phyloP scores from a whole-genome alignment of 2,113 vertebrate genomes.

The Abramis brama region DNA sequence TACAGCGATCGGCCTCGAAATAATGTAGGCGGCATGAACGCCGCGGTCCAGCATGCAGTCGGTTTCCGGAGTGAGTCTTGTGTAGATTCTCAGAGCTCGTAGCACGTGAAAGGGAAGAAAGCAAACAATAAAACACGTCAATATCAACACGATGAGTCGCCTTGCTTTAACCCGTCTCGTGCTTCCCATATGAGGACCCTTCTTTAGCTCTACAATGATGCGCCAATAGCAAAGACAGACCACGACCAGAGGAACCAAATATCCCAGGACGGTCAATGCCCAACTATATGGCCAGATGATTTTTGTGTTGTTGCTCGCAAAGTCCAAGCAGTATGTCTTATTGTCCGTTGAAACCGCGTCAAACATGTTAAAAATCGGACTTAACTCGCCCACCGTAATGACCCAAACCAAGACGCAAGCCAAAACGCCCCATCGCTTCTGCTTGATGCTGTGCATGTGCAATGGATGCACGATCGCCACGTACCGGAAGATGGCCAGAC shows the following conservation, averaged over 20 bases:
- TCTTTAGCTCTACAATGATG: constrained; percentile 68
- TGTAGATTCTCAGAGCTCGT: constrained; percentile 58
- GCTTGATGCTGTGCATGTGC: constrained; percentile 59
- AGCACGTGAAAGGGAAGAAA: constrained; percentile 77
- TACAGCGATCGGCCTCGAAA: constrained; percentile 72
- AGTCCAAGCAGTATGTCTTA: constrained; percentile 66
- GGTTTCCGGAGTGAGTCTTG: constrained; percentile 39
- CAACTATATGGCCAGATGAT: constrained; percentile 70
- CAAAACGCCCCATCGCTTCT: constrained; percentile 65
- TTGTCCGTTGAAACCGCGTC: neutral
- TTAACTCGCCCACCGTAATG: constrained; percentile 54
- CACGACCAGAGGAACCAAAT: constrained; percentile 72
- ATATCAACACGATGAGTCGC: constrained; percentile 63
- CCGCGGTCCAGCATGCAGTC: constrained; percentile 61
- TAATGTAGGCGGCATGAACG: constrained; percentile 68
- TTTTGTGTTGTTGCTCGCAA: constrained; percentile 54
- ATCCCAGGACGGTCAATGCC: constrained; percentile 67
- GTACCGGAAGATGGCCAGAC: constrained; percentile 67
- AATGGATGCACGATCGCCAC: constrained; percentile 64
- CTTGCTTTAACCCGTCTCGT: constrained; percentile 68
- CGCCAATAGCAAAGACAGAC: constrained; percentile 73
- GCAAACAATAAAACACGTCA: constrained; percentile 71
- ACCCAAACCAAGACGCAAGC: constrained; percentile 66
- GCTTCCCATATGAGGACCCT: constrained; percentile 47
- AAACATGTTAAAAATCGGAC: constrained; percentile 69